Evolutionary conservation across 2,888 invertebrate genomes (phyloP).

Genomic region (Neoitamus cyanurus): DNA sequence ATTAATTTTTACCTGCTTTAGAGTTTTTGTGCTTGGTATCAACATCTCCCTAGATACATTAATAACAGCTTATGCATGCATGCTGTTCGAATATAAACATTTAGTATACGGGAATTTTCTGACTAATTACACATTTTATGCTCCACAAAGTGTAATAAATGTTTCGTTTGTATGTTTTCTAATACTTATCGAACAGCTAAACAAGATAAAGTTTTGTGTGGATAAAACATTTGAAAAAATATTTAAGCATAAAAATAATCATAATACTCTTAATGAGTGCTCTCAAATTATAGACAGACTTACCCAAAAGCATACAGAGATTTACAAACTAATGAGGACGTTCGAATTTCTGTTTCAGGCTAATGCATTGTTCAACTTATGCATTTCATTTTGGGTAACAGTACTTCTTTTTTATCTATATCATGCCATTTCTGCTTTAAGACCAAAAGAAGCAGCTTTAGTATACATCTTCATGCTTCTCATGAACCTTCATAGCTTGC

Average conservation of each 20-base stretch:
- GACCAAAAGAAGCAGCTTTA: too few species aligned
- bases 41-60: not conserved
- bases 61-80: not conserved
- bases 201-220: not conserved
- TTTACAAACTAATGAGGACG: not conserved
- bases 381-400: not conserved
- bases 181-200: not conserved
- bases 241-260: not conserved
- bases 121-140: not conserved
- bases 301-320: not conserved
- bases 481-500: not conserved
- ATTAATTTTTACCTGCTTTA: not conserved
- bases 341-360: not conserved
- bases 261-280: not conserved
- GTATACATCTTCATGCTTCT: not conserved
- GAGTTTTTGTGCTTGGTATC: not conserved
- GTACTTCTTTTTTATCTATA: not conserved
- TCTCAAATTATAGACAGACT: not conserved
- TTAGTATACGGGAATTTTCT: not conserved
- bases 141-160: not conserved
- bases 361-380: not conserved
- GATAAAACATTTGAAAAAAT: not conserved
- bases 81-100: not conserved
- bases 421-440: too few species aligned
- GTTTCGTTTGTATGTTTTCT: not conserved